Conservation (phyloP, 2,113 vertebrate genomes). For the Leucopsar rothschildi region DNA sequence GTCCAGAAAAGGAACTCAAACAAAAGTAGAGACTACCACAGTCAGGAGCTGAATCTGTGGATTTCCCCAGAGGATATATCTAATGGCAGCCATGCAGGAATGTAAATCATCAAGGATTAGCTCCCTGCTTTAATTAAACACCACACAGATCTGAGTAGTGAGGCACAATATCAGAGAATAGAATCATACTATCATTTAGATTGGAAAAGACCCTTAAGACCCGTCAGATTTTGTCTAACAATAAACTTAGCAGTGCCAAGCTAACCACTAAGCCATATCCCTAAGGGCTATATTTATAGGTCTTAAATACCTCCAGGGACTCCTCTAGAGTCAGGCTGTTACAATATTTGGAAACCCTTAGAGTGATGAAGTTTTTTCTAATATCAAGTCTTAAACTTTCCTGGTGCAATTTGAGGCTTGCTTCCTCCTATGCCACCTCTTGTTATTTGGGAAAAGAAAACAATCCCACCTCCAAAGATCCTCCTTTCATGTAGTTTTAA, state of each 20-base stretch:
- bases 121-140: background rate
- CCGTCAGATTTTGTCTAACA: too few relatives aligned
- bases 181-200: background rate
- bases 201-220: background rate
- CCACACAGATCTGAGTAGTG: background rate
- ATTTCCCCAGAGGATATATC: background rate
- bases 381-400: background rate
- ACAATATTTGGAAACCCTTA: background rate
- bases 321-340: background rate
- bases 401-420: rapidly evolving
- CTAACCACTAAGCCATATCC: background rate
- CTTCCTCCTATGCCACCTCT: background rate
- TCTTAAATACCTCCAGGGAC: background rate
- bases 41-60: background rate
- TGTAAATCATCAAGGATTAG: background rate
- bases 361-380: background rate
- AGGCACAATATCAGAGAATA: background rate
- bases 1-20: background rate
- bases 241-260: background rate
- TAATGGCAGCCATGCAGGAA: background rate
- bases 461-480: rapidly evolving
- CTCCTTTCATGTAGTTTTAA: background rate
- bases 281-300: background rate
- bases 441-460: background rate
- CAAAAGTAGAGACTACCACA: background rate